A percentile compares a stretch with the other conserved stretches of the same genome.
Evolutionary conservation across 2,888 invertebrate species (phyloP).

Genomic region (Meiosimyza platycephala): DNA sequence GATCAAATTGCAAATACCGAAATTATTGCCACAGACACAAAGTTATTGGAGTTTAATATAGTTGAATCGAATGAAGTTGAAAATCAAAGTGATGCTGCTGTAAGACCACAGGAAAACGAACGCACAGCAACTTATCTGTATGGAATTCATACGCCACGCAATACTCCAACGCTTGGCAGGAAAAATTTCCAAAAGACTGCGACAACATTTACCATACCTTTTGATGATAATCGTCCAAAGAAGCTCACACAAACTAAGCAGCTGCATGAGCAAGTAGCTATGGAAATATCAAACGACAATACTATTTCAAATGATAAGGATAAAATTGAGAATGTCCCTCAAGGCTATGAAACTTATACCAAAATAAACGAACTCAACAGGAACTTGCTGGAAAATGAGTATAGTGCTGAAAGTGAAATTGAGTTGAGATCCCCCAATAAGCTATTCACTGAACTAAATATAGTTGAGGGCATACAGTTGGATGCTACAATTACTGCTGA

Average conservation of each 20-base stretch:
- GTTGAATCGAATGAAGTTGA: too few species aligned
- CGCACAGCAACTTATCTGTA: constrained; percentile 48
- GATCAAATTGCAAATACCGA: background rate
- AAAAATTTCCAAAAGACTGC: constrained; percentile 38
- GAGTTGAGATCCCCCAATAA: constrained; percentile 38
- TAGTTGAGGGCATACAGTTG: constrained; percentile 18
- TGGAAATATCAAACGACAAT: constrained; percentile 12
- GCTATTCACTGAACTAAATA: constrained; percentile 32
- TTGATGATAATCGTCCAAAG: constrained; percentile 29
- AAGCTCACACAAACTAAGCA: background rate
- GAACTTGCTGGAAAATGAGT: background rate
- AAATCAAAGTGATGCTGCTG: background rate
- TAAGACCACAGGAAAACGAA: constrained; percentile 30
- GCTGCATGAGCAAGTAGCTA: background rate
- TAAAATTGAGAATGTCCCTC: background rate
- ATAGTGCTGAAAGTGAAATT: constrained; percentile 4
- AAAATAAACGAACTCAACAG: background rate
- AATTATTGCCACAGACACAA: background rate
- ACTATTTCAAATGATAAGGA: background rate
- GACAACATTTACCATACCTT: constrained; percentile 52
- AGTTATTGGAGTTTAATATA: too few species aligned
- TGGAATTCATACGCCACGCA: constrained; percentile 45
- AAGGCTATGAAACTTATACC: background rate
- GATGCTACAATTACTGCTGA: constrained; percentile 4
- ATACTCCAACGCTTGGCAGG: constrained; percentile 17